Evolutionary conservation across 1,140 invertebrate species (phyloP).

Genomic region (Orussus abietinus): DNA sequence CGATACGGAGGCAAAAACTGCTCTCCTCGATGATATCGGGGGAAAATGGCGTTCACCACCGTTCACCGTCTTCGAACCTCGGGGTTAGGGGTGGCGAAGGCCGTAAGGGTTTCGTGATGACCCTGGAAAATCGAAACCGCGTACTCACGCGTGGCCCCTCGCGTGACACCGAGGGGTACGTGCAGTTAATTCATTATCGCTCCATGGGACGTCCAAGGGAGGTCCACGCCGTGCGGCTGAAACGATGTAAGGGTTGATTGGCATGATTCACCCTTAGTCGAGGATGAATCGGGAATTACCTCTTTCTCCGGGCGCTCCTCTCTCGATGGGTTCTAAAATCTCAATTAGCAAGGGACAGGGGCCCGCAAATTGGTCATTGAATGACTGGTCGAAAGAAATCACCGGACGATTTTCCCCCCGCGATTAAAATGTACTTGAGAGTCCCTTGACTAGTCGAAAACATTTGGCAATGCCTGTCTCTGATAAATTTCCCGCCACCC

Average conservation of each 20-base stretch:
- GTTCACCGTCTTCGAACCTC: no score
- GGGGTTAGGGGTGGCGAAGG: no score
- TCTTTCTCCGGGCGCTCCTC: slow-evolving; percentile 23
- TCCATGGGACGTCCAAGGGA: slow-evolving; percentile 24
- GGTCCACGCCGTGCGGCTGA: slow-evolving; percentile 19
- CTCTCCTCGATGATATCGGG: no score
- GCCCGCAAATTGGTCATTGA: slow-evolving; percentile 33
- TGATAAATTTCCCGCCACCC: no score
- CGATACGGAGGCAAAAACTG: no score
- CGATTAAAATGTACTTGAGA: no score
- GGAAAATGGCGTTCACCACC: no score
- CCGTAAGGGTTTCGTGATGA: no score
- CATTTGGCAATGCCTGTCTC: no score
- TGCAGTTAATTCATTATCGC: slow-evolving; percentile 43
- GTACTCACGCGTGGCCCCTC: slow-evolving; percentile 27
- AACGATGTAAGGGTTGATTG: slow-evolving; percentile 28
- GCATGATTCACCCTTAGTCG: slow-evolving; percentile 36
- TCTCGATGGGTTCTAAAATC: slow-evolving; percentile 26
- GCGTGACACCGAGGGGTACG: slow-evolving; percentile 26
- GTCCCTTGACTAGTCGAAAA: no score
- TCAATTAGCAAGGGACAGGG: slow-evolving; percentile 31
- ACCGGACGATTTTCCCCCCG: no score
- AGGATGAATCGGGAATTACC: slow-evolving; percentile 32
- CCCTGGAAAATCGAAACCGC: slow-evolving; percentile 30
- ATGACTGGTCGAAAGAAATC: background rate